Conservation (phyloP, 1,140 invertebrate species). For the Tachypleus tridentatus region DNA sequence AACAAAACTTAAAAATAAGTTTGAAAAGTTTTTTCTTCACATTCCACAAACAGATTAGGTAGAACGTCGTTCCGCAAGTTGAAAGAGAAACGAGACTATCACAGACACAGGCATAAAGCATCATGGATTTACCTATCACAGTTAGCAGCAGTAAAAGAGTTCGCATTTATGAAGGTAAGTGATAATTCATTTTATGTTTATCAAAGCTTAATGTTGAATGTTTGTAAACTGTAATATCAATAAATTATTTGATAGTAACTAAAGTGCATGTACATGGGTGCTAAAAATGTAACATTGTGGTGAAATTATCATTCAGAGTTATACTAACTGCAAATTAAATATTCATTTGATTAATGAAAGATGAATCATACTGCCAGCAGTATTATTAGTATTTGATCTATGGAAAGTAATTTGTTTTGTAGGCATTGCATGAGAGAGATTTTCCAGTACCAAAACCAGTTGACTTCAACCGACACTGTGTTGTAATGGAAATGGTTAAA, state of each 20-base stretch:
- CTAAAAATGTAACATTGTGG: too few relatives aligned
- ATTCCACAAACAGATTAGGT: slow-evolving; percentile 51
- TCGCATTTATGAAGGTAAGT: slow-evolving; percentile 81
- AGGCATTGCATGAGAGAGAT: slow-evolving; percentile 68
- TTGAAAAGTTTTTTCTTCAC: too few relatives aligned
- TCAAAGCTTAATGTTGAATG: neutral
- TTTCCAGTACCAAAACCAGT: slow-evolving; percentile 94
- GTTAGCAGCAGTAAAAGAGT: slow-evolving; percentile 94
- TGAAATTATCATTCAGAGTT: too few relatives aligned
- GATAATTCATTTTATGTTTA: neutral
- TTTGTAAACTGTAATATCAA: neutral
- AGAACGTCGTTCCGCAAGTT: slow-evolving; percentile 93
- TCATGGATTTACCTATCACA: slow-evolving; percentile 98
- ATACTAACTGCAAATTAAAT: too few relatives aligned
- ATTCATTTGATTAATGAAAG: too few relatives aligned
- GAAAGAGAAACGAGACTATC: slow-evolving; percentile 94
- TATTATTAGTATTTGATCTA: too few relatives aligned
- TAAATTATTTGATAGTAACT: too few relatives aligned
- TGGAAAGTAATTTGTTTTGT: neutral
- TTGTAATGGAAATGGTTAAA: slow-evolving; percentile 85
- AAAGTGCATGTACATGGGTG: too few relatives aligned
- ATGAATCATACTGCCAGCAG: too few relatives aligned
- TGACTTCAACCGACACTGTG: slow-evolving; percentile 90
- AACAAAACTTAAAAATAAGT: too few relatives aligned
- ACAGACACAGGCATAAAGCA: slow-evolving; percentile 70